A percentile compares a stretch with the other conserved stretches of the same genome.
Evolutionary conservation across 2,888 invertebrate genomes (phyloP).

Genomic region (Ypsolopha scabrella): DNA sequence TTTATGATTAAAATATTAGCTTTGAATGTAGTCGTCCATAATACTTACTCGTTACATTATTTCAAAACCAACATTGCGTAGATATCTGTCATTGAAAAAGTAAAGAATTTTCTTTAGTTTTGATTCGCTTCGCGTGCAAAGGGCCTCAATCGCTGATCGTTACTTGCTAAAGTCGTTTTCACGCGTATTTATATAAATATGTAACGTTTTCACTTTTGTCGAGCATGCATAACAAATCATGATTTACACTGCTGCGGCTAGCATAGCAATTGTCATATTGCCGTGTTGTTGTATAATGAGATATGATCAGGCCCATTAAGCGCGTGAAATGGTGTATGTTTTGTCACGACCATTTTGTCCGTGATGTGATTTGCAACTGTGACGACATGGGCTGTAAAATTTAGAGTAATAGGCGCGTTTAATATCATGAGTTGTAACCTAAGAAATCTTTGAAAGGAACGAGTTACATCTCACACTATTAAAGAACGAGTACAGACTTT

Average conservation of each 20-base stretch:
- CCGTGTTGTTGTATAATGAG: conserved; percentile 24
- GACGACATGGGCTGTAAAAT: background rate
- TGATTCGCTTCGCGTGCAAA: too few relatives aligned
- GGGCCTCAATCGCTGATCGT: conserved; percentile 13
- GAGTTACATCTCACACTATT: background rate
- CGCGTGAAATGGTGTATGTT: conserved; percentile 9
- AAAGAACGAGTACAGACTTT: too few relatives aligned
- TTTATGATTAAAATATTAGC: too few relatives aligned
- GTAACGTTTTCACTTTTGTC: conserved; percentile 17
- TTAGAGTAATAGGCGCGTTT: background rate
- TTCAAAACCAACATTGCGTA: too few relatives aligned
- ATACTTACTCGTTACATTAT: too few relatives aligned
- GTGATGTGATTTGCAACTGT: conserved; percentile 9
- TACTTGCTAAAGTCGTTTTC: conserved; percentile 17
- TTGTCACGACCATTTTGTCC: conserved; percentile 3
- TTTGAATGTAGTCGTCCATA: too few relatives aligned
- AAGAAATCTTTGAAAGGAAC: background rate
- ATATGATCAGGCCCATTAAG: conserved; percentile 19
- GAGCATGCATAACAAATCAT: conserved; percentile 17
- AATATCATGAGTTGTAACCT: background rate
- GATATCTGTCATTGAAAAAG: too few relatives aligned
- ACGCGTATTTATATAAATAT: conserved; percentile 15
- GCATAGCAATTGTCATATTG: conserved; percentile 21
- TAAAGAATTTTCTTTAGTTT: too few relatives aligned
- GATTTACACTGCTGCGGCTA: conserved; percentile 18